phyloP scores from a whole-genome alignment of 1,140 invertebrate genomes.

The Tetramorium simillimum region DNA sequence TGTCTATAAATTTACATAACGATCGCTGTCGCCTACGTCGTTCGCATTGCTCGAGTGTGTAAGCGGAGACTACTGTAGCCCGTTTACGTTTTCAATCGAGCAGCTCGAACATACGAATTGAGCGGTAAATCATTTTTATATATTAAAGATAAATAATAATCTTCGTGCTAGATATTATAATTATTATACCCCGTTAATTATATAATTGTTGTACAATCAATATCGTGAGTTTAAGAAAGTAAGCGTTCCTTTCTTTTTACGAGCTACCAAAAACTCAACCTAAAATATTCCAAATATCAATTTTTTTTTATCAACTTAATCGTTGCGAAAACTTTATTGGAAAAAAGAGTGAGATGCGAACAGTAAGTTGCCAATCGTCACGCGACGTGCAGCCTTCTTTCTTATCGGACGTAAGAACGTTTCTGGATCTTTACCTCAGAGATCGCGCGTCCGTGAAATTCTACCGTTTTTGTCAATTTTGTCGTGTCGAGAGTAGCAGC shows the following conservation, averaged over 20 bases:
- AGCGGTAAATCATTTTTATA: background rate
- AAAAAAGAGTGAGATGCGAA: background rate
- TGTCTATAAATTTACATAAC: conserved; percentile 57
- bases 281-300: background rate
- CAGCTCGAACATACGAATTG: background rate
- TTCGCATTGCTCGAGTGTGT: background rate
- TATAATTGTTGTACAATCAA: background rate
- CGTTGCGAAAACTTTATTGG: background rate
- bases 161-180: background rate
- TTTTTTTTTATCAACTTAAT: background rate
- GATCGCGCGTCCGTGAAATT: conserved; percentile 51
- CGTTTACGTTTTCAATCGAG: conserved; percentile 16
- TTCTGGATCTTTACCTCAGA: conserved; percentile 28
- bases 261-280: too few species aligned
- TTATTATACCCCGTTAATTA: background rate
- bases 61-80: background rate
- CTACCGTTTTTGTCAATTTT: conserved; percentile 45
- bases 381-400: conserved; percentile 34
- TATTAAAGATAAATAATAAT: background rate
- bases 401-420: conserved; percentile 28
- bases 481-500: conserved; percentile 23
- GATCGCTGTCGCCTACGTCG: conserved; percentile 50
- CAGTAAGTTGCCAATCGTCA: conserved; percentile 45
- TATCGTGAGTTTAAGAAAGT: background rate
- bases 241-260: background rate